Base-by-base conservation (phyloP, 2,888 invertebrate species). In the Lasioglossum zephyrum region DNA sequence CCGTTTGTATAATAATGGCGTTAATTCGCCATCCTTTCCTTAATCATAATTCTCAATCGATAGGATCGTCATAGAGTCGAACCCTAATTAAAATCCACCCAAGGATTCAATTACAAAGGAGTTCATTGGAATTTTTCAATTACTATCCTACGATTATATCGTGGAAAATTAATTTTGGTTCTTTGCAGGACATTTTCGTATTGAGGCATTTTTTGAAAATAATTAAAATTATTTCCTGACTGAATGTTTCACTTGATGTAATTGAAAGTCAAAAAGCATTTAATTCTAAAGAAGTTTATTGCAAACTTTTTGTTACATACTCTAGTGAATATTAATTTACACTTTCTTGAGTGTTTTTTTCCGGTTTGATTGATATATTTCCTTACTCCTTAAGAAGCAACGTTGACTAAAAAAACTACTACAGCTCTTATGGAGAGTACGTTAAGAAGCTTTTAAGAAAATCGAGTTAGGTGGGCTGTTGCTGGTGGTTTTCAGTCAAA, bases 381-480 rank as follows among this genome's bases (percentile, higher is more conserved):
- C n/a, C 41, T 16, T 26, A 36, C 69, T 49, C 8, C 22, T 53
- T 39, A 13, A 4, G 36, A 39, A 41, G 36, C 41, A n/a, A 13
- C 69, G 41, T 80, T 72, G 44, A 73, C 63, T 31, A 77, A 72
- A 80, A 76, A 76, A 66, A 9, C 4, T 47, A 60, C 13, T 66
- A 44, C 47, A 36, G 9, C 69, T 69, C 22, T 53, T 73, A 36
- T 26, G 73, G 31, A 72, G 69, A 73, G 39, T 70, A 78, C 69
- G 70, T 76, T 77, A 63, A 82, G 82, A 74, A 81, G 81, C 82
- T 86, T 86, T 87, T 77, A 82, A 53, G 75, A 41, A 77, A 84
- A 84, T 84, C 39, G 60, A 87, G 63, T 87, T 84, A 81, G 31
- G 39, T 9, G 39, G 22, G 47, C 31, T 63, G 77, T 74, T 76